Conservation (phyloP, 1,140 invertebrate genomes). For the Apis florea region DNA sequence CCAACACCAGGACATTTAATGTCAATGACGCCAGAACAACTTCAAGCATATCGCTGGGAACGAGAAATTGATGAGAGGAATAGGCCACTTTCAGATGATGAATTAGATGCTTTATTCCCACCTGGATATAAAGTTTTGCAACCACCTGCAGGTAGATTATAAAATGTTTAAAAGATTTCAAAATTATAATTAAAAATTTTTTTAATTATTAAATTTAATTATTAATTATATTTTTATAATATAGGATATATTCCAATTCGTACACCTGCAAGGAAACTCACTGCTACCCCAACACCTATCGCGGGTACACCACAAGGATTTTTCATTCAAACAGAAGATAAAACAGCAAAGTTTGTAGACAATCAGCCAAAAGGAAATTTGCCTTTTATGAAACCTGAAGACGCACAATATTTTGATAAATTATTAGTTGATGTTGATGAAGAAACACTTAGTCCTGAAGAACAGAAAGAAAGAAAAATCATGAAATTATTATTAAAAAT, state of each 20-base stretch:
- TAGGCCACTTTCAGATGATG: slow-evolving; percentile 96
- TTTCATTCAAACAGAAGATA: slow-evolving; percentile 95
- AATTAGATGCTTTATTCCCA: slow-evolving; percentile 98
- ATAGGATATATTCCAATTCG: slow-evolving; percentile 95
- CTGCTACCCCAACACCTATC: slow-evolving; percentile 98
- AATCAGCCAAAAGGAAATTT: slow-evolving; percentile 98
- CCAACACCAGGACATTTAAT: slow-evolving; percentile 97
- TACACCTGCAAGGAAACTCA: slow-evolving; percentile 97
- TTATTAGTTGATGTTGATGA: slow-evolving; percentile 98
- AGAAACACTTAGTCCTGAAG: slow-evolving; percentile 95
- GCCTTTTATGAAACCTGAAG: slow-evolving; percentile 99
- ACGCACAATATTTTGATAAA: slow-evolving; percentile 99
- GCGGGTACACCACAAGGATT: slow-evolving; percentile 96
- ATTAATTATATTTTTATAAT: neutral
- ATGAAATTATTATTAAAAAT: slow-evolving; percentile 99
- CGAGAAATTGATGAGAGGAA: slow-evolving; percentile 99
- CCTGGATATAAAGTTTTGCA: slow-evolving; percentile 98
- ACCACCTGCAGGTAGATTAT: slow-evolving; percentile 89
- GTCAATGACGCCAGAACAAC: slow-evolving; percentile 99
- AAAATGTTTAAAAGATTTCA: neutral
- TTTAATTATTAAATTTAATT: neutral
- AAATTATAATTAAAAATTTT: neutral
- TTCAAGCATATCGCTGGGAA: slow-evolving; percentile 99
- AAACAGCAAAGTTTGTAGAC: slow-evolving; percentile 93
- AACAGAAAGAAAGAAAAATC: slow-evolving; percentile 99